Conservation (phyloP, 2,113 vertebrate genomes). For the Oncorhynchus kisutch region DNA sequence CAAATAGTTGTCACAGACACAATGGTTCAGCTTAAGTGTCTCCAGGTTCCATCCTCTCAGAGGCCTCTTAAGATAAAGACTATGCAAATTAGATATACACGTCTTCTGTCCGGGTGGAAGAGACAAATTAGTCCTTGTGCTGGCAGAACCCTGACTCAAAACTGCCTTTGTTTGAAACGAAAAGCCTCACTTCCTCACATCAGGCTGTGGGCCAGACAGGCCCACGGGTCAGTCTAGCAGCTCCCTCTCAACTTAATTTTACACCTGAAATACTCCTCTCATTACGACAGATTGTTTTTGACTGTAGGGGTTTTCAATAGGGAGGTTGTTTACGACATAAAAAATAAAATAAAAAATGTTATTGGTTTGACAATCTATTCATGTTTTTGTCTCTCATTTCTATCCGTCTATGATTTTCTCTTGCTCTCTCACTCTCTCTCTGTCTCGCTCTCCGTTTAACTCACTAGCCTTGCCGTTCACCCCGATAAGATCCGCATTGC, state of each 20-base stretch:
- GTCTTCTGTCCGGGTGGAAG: not conserved
- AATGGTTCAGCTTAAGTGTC: not conserved
- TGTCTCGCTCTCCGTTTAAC: constrained; percentile 31
- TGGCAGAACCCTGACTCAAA: not conserved
- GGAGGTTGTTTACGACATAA: not conserved
- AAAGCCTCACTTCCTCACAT: not conserved
- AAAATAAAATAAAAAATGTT: too few relatives aligned
- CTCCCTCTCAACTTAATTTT: not conserved
- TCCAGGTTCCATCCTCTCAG: not conserved
- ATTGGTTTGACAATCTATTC: not conserved
- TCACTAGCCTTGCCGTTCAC: constrained; percentile 89
- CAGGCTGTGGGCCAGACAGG: not conserved
- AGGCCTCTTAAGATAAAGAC: not conserved
- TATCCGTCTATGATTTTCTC: not conserved
- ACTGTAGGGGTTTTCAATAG: not conserved
- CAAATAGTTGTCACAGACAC: not conserved
- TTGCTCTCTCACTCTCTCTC: not conserved
- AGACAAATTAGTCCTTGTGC: not conserved
- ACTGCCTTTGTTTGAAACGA: not conserved
- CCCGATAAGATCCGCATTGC: constrained; percentile 98
- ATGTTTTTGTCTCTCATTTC: not conserved
- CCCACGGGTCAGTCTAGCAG: not conserved
- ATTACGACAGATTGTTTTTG: not conserved
- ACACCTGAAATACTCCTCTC: not conserved
- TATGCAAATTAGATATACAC: constrained; percentile 15